These are phyloP conservation scores for Chaetophractus vellerosus DNA, from an alignment of 2,797 vertebrate genomes.

Conservation along the genomic window DNA sequence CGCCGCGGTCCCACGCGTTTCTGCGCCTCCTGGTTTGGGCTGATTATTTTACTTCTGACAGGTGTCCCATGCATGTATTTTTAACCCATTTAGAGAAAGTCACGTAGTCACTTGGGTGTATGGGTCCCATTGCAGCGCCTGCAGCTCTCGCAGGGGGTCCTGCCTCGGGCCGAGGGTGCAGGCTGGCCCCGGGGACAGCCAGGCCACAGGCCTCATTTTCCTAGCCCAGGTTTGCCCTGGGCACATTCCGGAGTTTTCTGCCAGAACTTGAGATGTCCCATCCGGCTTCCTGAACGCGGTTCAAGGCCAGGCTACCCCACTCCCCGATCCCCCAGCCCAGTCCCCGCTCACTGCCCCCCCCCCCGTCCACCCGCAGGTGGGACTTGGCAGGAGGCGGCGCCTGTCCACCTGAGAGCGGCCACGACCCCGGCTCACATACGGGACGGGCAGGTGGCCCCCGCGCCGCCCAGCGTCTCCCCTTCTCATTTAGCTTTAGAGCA, in stretches of 20 bases:
- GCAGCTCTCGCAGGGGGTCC: background rate
- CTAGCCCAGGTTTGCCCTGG: slow-evolving; percentile 28
- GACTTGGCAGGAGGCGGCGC: background rate
- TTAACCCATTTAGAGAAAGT: slow-evolving; percentile 16
- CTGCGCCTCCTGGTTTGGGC: slow-evolving; percentile 38
- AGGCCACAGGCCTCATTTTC: background rate
- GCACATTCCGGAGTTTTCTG: slow-evolving; percentile 62
- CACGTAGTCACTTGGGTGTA: background rate
- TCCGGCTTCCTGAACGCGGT: too few species aligned
- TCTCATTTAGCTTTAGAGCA: slow-evolving; percentile 68
- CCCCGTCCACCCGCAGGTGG: background rate
- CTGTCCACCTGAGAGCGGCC: background rate
- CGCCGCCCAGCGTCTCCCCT: background rate
- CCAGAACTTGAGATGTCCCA: background rate
- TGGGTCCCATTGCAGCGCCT: too few species aligned
- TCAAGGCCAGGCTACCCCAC: too few species aligned
- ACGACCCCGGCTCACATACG: fast-evolving
- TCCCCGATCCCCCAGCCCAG: background rate
- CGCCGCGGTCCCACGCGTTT: background rate
- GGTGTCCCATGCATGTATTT: background rate
- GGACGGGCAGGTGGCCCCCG: background rate
- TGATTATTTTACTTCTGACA: background rate
- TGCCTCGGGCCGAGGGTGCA: background rate
- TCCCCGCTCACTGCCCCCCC: background rate
- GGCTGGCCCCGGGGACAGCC: background rate